Evolutionary conservation across 2,113 vertebrate species (phyloP), one percentile per base, ranked within the genome.

Genomic region (Macrotus californicus): DNA sequence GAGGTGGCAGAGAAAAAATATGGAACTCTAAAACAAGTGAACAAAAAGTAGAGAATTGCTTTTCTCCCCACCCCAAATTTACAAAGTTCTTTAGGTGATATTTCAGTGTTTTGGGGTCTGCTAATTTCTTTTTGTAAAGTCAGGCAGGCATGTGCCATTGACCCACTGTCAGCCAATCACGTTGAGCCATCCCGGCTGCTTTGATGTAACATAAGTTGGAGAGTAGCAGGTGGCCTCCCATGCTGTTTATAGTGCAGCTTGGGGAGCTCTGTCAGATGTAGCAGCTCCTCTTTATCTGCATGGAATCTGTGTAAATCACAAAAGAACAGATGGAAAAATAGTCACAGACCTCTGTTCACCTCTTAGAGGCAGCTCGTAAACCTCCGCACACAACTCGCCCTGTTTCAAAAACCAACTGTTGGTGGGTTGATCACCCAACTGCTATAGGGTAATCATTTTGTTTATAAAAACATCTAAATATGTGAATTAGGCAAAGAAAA

Each of bases 201-300:
- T 98, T 98, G 97, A 98, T 98, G 96, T 98, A 98, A 97, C 94
- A 76, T 56, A 97, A 98, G 94, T 97, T 98, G 97, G 87, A 96
- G 73, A 97, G 95, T 97, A 97, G 98, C 98, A 98, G 98, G 98
- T 98, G 98, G 97, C 95, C 97, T 97, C 97, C 97, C 97, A 96
- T 98, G 98, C 97, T 98, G 98, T 98, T 98, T 97, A 97, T 93
- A 94, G 87, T 85, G 94, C 85, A 94, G 97, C 96, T 90, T 86
- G 67, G 97, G 97, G 97, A 98, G 97, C 94, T 96, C 94, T 97
- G 95, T 98, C 97, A 98, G 97, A 98, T 97, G 96, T 85, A 98
- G 96, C 92, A 96, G 76, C 73, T 97, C 96, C 96, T 98, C 98
- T 98, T 97, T 97, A 98, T 98, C 98, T 98, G 96, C 96, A 67